These are phyloP conservation scores for Mesoclemmys tuberculata DNA, from an alignment of 2,113 vertebrate genomes.

Conservation along the genomic window DNA sequence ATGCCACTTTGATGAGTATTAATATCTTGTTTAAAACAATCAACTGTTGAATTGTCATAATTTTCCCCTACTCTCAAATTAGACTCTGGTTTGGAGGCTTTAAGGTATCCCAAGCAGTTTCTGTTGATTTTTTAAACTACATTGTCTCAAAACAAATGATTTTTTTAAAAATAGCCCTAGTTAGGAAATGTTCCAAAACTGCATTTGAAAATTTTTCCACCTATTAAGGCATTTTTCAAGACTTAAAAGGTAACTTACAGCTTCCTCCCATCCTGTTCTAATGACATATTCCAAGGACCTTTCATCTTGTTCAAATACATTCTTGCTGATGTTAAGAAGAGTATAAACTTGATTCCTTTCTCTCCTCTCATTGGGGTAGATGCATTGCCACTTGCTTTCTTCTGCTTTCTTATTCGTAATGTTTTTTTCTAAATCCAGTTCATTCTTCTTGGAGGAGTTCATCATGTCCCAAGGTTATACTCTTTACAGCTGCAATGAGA, in stretches of 20 bases:
- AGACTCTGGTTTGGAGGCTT: neutral
- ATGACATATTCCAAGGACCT: conserved; percentile 56
- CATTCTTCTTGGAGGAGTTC: conserved; percentile 46
- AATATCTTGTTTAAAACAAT: neutral
- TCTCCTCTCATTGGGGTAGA: conserved; percentile 43
- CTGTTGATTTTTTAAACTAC: neutral
- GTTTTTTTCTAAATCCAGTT: conserved; percentile 18
- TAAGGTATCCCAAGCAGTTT: no score
- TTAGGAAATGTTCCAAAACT: neutral
- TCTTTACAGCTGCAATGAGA: conserved; percentile 52
- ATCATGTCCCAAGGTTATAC: conserved; percentile 42
- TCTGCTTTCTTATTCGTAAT: neutral
- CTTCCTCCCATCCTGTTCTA: conserved; percentile 83
- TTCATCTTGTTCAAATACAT: conserved; percentile 67
- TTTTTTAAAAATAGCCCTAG: neutral
- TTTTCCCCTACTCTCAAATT: neutral
- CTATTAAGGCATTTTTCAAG: neutral
- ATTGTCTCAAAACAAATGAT: neutral
- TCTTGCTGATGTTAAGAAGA: conserved; percentile 83
- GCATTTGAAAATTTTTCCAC: neutral
- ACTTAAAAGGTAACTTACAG: conserved; percentile 77
- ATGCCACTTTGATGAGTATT: neutral
- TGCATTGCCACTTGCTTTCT: neutral
- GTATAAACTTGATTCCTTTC: conserved; percentile 74
- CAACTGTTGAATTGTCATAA: neutral